Evolutionary conservation across 1,140 invertebrate genomes (phyloP).

Genomic region (Drosophila ogumai): DNA sequence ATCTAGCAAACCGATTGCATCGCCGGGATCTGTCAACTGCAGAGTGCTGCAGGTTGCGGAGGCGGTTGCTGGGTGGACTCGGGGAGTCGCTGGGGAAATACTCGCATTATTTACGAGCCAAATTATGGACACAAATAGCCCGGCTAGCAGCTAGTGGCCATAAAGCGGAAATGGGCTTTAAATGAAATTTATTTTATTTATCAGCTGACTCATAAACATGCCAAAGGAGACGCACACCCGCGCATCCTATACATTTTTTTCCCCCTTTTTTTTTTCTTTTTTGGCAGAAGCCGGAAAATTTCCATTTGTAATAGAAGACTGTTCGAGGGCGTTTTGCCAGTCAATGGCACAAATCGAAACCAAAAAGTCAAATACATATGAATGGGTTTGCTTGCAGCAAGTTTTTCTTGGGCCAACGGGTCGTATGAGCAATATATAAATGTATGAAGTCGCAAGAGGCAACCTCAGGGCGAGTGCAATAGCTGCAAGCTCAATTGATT

Average conservation of each 20-base stretch:
- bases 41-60: not conserved
- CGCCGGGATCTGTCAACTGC: slow-evolving; percentile 3
- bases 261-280: slow-evolving; percentile 32
- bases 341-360: slow-evolving; percentile 61
- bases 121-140: slow-evolving; percentile 37
- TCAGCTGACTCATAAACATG: slow-evolving; percentile 77
- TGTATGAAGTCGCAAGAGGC: slow-evolving; percentile 1
- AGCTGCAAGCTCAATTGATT: slow-evolving; percentile 81
- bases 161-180: slow-evolving; percentile 61
- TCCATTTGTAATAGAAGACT: slow-evolving; percentile 76
- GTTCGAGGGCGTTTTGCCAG: slow-evolving; percentile 74
- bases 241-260: slow-evolving; percentile 16
- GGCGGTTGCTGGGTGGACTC: not conserved
- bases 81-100: not conserved
- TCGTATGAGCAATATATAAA: slow-evolving; percentile 62
- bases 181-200: slow-evolving; percentile 81
- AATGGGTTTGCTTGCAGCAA: slow-evolving; percentile 43
- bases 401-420: slow-evolving; percentile 24
- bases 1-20: slow-evolving; percentile 18
- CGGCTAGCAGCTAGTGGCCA: slow-evolving; percentile 16
- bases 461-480: slow-evolving; percentile 69
- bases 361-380: slow-evolving; percentile 44
- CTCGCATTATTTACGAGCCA: slow-evolving; percentile 38
- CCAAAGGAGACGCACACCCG: slow-evolving; percentile 55
- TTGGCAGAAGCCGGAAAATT: slow-evolving; percentile 70